Evolutionary conservation across 2,797 vertebrate species (phyloP), one percentile per base, ranked within the genome.

Genomic region (Nyctibius grandis): DNA sequence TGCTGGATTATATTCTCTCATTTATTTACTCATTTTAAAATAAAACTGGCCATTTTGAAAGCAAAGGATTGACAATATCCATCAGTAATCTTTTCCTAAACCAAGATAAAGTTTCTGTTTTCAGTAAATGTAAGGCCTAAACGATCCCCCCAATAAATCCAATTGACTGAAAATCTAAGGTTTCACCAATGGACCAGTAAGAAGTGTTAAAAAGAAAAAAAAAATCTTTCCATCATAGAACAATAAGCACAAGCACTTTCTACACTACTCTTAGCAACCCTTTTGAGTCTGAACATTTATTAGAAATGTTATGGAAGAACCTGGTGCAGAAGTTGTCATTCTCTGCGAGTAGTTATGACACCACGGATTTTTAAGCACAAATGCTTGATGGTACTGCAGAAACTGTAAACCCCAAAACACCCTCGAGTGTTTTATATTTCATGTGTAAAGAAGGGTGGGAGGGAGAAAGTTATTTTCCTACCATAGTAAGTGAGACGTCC

Each of bases 401-500:
- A 88, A 59, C 11, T 68, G 47, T 9, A 34, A 67, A 75, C 19
- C 45, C 29, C 5, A 4, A 93, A 73, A 28, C 1, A 40, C 1
- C 42, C 51, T 19, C 25, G 8, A 79, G n/a, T 7, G 15, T 50
- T 57, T 75, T 53, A 2, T 36, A 64, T 5, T 83, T n/a, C 28
- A 13, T 0, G 1, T 13, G 17, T 5, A 31, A 57, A n/a, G 44
- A 40, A 42, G 22, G 12, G 28, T 8, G 17, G 31, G 11, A 47
- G 22, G 13, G 36, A 79, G 25, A 44, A 8, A 44, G 25, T 12
- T 54, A 42, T 11, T 50, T 57, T 63, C 98, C 97, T 97, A 99
- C 99, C 99, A 26, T 99, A 99, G 96, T 99, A 99, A 48, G 99
- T 99, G 91, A 99, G 98, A 12, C 99, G 99, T 45, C 99, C 99